Conservation (phyloP, 2,113 vertebrate species). For the Trematocara stigmaticum region DNA sequence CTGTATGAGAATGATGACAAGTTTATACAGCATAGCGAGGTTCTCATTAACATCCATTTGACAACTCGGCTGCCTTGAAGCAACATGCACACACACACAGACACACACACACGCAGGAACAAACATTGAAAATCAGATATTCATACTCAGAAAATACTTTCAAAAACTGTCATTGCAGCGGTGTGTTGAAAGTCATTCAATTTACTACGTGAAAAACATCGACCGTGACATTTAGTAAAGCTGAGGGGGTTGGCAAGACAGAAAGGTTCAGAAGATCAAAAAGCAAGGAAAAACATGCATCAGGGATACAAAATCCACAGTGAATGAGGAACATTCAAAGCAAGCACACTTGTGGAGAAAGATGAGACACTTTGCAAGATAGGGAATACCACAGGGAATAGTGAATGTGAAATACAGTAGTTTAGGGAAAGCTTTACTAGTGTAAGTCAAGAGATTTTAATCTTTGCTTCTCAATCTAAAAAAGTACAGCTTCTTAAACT, state of each 20-base stretch:
- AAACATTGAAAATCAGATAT: not conserved
- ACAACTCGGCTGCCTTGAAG: not conserved
- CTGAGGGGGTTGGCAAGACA: not conserved
- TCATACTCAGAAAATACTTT: not conserved
- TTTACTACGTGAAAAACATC: not conserved
- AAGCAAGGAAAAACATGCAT: not conserved
- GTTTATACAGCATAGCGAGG: constrained; percentile 1
- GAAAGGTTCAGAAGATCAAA: not conserved
- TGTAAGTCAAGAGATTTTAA: not conserved
- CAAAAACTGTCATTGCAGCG: not conserved
- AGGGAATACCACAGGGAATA: not conserved
- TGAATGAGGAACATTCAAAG: not conserved
- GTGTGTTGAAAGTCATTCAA: not conserved
- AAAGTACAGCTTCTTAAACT: not conserved
- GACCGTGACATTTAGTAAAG: not conserved
- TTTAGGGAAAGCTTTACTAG: not conserved
- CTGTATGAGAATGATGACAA: constrained; percentile 29
- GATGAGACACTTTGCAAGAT: constrained; percentile 1
- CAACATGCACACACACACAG: not conserved
- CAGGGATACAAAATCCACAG: constrained; percentile 8
- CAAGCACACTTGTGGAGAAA: not conserved
- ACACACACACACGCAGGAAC: not conserved
- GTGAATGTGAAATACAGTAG: not conserved
- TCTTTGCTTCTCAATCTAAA: not conserved
- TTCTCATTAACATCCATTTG: constrained; percentile 15